Evolutionary conservation across 2,888 invertebrate genomes (phyloP).

Genomic region (Trichopoda pennipes): DNA sequence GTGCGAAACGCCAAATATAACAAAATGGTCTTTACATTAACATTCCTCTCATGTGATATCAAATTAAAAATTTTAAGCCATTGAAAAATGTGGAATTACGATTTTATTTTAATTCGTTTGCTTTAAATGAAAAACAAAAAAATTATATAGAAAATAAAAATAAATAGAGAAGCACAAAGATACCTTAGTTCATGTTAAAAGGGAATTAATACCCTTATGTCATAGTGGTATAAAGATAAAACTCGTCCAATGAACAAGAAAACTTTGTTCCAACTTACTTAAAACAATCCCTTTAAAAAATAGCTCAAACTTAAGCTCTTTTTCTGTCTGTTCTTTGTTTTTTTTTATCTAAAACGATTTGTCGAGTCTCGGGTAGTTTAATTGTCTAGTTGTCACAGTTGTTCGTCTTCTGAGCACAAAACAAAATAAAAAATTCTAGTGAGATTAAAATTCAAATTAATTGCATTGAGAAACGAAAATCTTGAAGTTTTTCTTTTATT

Average conservation of each 20-base stretch:
- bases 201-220: slow-evolving; percentile 54
- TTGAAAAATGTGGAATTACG: slow-evolving; percentile 59
- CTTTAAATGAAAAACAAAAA: slow-evolving; percentile 19
- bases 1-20: slow-evolving; percentile 39
- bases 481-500: slow-evolving; percentile 23
- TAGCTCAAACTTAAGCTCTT: slow-evolving; percentile 64
- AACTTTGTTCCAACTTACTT: slow-evolving; percentile 53
- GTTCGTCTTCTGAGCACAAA: slow-evolving; percentile 21
- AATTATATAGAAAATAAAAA: not conserved
- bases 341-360: slow-evolving; percentile 40
- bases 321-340: slow-evolving; percentile 18
- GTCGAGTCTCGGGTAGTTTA: slow-evolving; percentile 46
- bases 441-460: slow-evolving; percentile 68
- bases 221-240: slow-evolving; percentile 62
- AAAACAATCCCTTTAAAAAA: slow-evolving; percentile 65
- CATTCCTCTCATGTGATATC: slow-evolving; percentile 48
- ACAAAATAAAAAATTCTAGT: slow-evolving; percentile 31
- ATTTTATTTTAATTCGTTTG: slow-evolving; percentile 7
- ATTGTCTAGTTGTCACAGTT: slow-evolving; percentile 62
- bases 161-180: slow-evolving; percentile 46
- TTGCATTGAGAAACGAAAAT: slow-evolving; percentile 62
- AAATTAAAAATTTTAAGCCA: slow-evolving; percentile 60
- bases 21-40: slow-evolving; percentile 28
- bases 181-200: slow-evolving; percentile 53
- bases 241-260: slow-evolving; percentile 45